Evolutionary conservation across 1,140 invertebrate genomes (phyloP), one percentile per base, ranked within the genome.

Genomic region (Aricia agestis): DNA sequence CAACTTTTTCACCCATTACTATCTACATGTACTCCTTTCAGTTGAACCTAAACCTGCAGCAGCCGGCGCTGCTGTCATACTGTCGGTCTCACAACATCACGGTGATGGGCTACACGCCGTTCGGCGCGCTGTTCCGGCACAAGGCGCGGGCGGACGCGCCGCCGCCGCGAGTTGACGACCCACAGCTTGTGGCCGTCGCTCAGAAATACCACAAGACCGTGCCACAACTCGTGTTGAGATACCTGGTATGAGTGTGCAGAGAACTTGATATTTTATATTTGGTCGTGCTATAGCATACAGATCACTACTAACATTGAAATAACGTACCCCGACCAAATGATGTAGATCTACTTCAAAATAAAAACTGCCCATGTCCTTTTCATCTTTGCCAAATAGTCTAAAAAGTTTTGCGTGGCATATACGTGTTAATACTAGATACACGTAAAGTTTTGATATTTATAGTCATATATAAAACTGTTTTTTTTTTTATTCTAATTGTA

Each of bases 31-130:
- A 32, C 25, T 52, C 57, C 31, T 75, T 78, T 17, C 80, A 92
- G 87, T 63, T 90, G 0, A 90, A 97, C 85, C 93, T 94, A 0
- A 96, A 96, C 81, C 90, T 97, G 7, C 95, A 95, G 73, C 96
- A 98, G 82, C 93, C 93, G 15, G 93, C 94, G 71, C 88, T 98
- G 31, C 92, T 95, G 19, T 90, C 94, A 1, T 96, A 95, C 80
- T 97, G 96, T 87, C 93, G 94, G 69, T 76, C 92, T 9, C 90
- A 94, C 42, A 91, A 93, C 67, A 96, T 98, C 70, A 79, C 89
- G 10, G 88, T 98, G 1, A 96, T 94, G 65, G 96, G 95, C 0
- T 98, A 97, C 90, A 95, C 95, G 75, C 97, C 97, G 0, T 93
- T 98, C 52, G 97, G 96, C 0, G 87, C 89, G 0, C 77, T 92